Conservation (phyloP, 2,888 invertebrate genomes). For the Eueremaeus valkanovi region DNA sequence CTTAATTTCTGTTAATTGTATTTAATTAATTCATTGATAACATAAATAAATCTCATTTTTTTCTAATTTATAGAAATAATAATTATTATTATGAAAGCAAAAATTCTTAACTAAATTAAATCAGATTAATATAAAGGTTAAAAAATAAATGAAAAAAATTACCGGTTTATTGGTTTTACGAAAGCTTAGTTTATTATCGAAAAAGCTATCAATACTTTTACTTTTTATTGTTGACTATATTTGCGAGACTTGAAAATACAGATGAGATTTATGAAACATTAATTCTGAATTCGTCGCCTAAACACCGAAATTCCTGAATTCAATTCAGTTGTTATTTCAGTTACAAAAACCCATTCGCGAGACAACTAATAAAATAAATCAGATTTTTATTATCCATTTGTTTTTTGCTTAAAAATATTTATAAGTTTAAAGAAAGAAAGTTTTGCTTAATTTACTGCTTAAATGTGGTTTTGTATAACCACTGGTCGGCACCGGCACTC, state of each 20-base stretch:
- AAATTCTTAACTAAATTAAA: too few relatives aligned
- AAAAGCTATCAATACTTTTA: not conserved
- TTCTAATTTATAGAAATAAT: too few relatives aligned
- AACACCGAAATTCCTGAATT: not conserved
- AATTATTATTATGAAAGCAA: too few relatives aligned
- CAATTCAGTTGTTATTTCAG: not conserved
- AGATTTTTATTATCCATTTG: conserved; percentile 9
- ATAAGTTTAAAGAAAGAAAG: not conserved
- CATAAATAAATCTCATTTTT: too few relatives aligned
- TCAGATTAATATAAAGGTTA: too few relatives aligned
- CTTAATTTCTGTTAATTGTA: not conserved
- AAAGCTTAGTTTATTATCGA: not conserved
- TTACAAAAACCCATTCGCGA: not conserved
- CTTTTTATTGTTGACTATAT: not conserved
- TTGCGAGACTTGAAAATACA: too few relatives aligned
- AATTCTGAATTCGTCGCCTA: not conserved
- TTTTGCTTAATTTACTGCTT: too few relatives aligned
- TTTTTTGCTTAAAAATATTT: not conserved
- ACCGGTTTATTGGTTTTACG: too few relatives aligned
- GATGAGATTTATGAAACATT: not conserved
- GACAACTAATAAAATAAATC: not conserved
- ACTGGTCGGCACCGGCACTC: too few relatives aligned
- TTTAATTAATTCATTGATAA: too few relatives aligned
- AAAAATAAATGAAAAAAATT: too few relatives aligned
- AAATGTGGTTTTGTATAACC: too few relatives aligned